Conservation (phyloP, 35 echinoderm and acorn worm species). For the Hemicentrotus pulcherrimus region DNA sequence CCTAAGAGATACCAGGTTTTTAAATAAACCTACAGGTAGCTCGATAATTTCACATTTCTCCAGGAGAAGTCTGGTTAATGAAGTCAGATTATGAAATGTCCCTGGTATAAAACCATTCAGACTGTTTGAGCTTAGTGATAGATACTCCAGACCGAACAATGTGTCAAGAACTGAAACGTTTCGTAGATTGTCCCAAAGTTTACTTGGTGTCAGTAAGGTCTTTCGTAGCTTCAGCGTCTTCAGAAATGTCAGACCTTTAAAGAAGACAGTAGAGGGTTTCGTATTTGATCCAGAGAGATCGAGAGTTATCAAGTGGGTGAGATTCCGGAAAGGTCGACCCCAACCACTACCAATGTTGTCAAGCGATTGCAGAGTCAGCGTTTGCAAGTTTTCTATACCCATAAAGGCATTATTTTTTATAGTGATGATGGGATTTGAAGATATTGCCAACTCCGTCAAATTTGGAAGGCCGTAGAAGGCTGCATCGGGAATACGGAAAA, state of each 20-base stretch:
- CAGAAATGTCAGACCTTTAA: background rate
- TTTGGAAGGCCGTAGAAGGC: background rate
- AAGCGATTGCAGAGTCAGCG: background rate
- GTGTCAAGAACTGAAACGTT: background rate
- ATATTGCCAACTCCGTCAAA: slow-evolving; percentile 1
- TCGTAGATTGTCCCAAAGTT: background rate
- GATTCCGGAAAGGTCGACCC: background rate
- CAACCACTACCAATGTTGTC: background rate
- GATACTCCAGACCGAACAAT: background rate
- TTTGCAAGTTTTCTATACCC: background rate
- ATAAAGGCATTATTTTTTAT: background rate
- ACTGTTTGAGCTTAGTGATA: background rate
- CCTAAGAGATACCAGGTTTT: background rate
- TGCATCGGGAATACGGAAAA: background rate
- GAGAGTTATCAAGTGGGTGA: background rate
- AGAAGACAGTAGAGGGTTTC: background rate
- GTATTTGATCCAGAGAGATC: background rate
- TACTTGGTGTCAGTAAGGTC: background rate
- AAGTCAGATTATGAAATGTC: background rate
- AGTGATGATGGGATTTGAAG: background rate
- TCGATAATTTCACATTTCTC: slow-evolving; percentile 2
- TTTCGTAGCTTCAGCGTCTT: background rate
- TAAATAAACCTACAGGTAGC: background rate
- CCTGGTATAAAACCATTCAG: slow-evolving; percentile 2
- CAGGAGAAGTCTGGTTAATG: background rate